Conservation (phyloP, 2,888 invertebrate genomes). For the Iphiclides podalirius region DNA sequence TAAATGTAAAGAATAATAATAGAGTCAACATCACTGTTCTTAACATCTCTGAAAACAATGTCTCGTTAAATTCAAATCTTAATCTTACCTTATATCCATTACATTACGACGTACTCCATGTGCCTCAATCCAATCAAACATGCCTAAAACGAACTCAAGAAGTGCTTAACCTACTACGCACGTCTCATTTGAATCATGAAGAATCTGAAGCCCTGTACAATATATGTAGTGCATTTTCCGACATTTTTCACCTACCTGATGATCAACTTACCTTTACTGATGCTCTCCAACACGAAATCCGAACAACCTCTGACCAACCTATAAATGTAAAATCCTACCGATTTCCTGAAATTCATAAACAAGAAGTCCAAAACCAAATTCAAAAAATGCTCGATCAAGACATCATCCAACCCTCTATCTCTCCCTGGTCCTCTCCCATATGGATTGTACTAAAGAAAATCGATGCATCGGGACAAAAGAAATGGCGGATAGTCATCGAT, state of each 20-base stretch:
- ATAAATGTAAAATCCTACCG: slow-evolving; percentile 30
- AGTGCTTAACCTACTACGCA: no score
- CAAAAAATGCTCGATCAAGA: slow-evolving; percentile 30
- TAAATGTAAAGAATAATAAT: no score
- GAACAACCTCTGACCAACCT: slow-evolving; percentile 21
- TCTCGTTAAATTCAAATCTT: no score
- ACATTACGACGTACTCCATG: no score
- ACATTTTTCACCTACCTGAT: not conserved
- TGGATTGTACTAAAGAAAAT: slow-evolving; percentile 25
- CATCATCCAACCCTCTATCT: slow-evolving; percentile 31
- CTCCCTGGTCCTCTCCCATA: not conserved
- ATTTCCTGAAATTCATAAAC: slow-evolving; percentile 31
- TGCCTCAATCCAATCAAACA: no score
- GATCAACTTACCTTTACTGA: slow-evolving; percentile 25
- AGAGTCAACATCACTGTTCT: no score
- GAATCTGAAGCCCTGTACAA: no score
- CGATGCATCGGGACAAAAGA: slow-evolving; percentile 31
- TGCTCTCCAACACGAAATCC: slow-evolving; percentile 25
- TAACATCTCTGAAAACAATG: no score
- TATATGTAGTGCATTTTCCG: no score
- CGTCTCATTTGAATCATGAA: no score
- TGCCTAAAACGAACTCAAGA: no score
- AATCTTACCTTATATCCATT: no score
- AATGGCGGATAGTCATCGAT: not conserved
- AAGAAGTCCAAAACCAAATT: slow-evolving; percentile 28